Evolutionary conservation across 2,113 vertebrate genomes (phyloP).

Genomic region (Mola mola): DNA sequence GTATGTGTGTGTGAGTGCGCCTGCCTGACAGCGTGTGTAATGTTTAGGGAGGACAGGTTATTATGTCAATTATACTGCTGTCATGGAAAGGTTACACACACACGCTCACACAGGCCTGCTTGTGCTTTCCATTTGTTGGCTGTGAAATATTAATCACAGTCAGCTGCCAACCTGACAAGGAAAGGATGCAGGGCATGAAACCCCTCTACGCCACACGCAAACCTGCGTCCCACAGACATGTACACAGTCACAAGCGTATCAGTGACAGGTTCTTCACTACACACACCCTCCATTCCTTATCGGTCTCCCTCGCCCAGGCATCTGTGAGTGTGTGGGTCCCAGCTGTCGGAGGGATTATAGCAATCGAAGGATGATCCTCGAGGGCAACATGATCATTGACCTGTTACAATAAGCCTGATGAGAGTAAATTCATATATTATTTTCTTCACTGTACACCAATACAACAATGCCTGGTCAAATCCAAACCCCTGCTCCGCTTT

Average conservation of each 20-base stretch:
- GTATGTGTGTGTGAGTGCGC: slow-evolving; percentile 14
- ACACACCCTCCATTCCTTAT: slow-evolving; percentile 13
- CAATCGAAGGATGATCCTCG: slow-evolving; percentile 51
- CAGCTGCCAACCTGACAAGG: slow-evolving; percentile 78
- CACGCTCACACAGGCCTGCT: slow-evolving; percentile 20
- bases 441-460: slow-evolving; percentile 10
- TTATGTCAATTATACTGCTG: slow-evolving; percentile 64
- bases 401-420: slow-evolving; percentile 36
- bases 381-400: slow-evolving; percentile 52
- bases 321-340: slow-evolving; percentile 61
- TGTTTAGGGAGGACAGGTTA: slow-evolving; percentile 47
- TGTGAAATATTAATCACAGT: slow-evolving; percentile 84
- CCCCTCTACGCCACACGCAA: no score
- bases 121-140: slow-evolving; percentile 73
- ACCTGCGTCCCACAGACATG: slow-evolving; percentile 10
- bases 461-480: no score
- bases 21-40: slow-evolving; percentile 38
- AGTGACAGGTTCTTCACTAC: slow-evolving; percentile 49
- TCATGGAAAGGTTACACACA: slow-evolving; percentile 35
- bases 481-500: no score
- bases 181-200: slow-evolving; percentile 46
- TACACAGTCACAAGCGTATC: slow-evolving; percentile 43
- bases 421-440: slow-evolving; percentile 19
- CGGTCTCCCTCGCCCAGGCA: slow-evolving; percentile 64
- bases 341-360: slow-evolving; percentile 70